These are phyloP conservation scores for Jaculus jaculus DNA, from an alignment of 2,113 vertebrate species.

Conservation along the genomic window DNA sequence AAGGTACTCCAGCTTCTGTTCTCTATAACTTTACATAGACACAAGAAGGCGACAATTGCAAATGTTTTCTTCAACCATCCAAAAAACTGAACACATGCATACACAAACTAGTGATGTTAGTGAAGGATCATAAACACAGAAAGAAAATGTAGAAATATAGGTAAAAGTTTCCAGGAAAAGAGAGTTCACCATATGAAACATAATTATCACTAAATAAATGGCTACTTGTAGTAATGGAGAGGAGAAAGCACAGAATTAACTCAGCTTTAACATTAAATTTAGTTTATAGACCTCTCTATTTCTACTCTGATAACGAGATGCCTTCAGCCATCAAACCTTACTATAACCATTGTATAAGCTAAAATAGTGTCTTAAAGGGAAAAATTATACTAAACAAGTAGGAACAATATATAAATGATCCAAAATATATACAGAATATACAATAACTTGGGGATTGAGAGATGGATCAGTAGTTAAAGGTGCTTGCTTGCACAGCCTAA, in stretches of 20 bases:
- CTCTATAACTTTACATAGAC: not conserved
- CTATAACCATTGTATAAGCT: not conserved
- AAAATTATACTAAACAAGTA: constrained; percentile 4
- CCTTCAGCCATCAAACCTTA: not conserved
- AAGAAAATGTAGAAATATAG: not conserved
- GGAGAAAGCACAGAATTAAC: not conserved
- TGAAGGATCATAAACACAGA: not conserved
- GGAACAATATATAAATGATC: not conserved
- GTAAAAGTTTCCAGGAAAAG: not conserved
- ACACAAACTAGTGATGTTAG: not conserved
- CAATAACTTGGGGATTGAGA: too few species aligned
- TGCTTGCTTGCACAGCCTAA: too few species aligned
- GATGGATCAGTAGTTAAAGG: too few species aligned
- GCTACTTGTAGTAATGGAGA: not conserved
- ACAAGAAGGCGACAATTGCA: not conserved
- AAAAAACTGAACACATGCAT: not conserved
- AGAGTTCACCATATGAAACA: not conserved
- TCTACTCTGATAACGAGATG: constrained; percentile 14
- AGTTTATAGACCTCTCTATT: not conserved
- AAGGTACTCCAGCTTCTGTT: not conserved
- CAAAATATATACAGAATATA: not conserved
- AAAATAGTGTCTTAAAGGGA: not conserved
- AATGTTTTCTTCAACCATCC: not conserved
- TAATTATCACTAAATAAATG: not conserved
- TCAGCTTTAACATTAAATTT: not conserved